Evolutionary conservation across 2,797 vertebrate species (phyloP), one percentile per base, ranked within the genome.

Genomic region (Numenius phaeopus): DNA sequence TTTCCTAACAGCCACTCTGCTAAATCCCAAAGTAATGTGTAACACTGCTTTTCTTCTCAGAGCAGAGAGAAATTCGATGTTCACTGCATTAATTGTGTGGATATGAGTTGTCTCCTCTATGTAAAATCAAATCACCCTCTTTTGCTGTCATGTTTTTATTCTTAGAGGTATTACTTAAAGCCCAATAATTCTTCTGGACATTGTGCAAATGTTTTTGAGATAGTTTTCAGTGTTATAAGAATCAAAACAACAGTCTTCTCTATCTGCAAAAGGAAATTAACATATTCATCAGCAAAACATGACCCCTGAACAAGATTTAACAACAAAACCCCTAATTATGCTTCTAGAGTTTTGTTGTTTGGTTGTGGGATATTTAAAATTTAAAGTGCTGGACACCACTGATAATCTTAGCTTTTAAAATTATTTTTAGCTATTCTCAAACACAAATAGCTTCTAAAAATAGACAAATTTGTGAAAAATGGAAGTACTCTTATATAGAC

Each of bases 221-320:
- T 57, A 64, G 26, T n/a, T 85, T 83, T 59, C 80, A 40, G 24
- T 73, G 20, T 64, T 90, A 64, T 1, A n/a, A 49, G 59, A 79
- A 67, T 24, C 14, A 87, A 87, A 95, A 72, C 22, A 84, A 58
- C 13, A 71, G 10, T 49, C 46, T 90, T 82, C 32, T 78, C 89
- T 87, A 57, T 79, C 79, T 77, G 64, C 32, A 54, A 90, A 96
- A 94, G 59, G 40, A 93, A 94, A 77, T 84, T 96, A 97, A 58
- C 70, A 93, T 86, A 79, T 83, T 96, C 29, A 64, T 59, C 81
- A 90, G 39, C 59, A 93, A 80, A 90, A 84, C 22, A 47, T 13
- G 23, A 90, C 59, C n/a, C 52, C 49, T n/a, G n/a, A 89, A 71
- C 17, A 65, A 76, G 73, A 62, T 69, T 57, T 62, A 80, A 70